phyloP scores from a whole-genome alignment of 2,797 vertebrate genomes.

The Enoplosus armatus region DNA sequence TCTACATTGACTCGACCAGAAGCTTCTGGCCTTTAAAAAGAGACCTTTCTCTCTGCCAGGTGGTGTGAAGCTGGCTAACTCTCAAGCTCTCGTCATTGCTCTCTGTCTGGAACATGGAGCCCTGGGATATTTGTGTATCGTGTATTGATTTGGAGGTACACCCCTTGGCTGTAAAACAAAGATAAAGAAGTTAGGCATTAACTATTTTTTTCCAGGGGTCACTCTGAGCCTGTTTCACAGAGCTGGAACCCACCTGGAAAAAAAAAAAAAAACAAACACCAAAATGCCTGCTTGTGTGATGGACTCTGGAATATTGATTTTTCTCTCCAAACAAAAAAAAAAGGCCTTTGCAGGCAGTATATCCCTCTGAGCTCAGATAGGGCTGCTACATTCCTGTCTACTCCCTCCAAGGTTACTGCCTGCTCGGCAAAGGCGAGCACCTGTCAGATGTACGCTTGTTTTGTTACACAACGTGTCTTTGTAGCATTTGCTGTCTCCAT shows the following conservation, averaged over 20 bases:
- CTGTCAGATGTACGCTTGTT: slow-evolving; percentile 82
- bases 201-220: slow-evolving; percentile 81
- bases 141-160: slow-evolving; percentile 88
- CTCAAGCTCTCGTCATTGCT: slow-evolving; percentile 71
- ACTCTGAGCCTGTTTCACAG: slow-evolving; percentile 83
- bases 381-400: slow-evolving; percentile 81
- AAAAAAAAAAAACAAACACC: slow-evolving; percentile 18
- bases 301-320: slow-evolving; percentile 86
- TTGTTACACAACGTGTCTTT: slow-evolving; percentile 65
- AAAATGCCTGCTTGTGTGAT: slow-evolving; percentile 69
- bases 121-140: slow-evolving; percentile 85
- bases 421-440: slow-evolving; percentile 76
- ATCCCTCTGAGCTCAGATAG: slow-evolving; percentile 78
- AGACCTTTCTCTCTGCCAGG: slow-evolving; percentile 55
- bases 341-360: slow-evolving; percentile 72
- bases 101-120: slow-evolving; percentile 77
- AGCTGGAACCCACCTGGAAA: slow-evolving; percentile 64
- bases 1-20: slow-evolving; percentile 27
- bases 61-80: slow-evolving; percentile 67
- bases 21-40: slow-evolving; percentile 25
- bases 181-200: slow-evolving; percentile 89
- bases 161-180: slow-evolving; percentile 85
- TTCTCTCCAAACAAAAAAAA: slow-evolving; percentile 69
- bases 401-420: slow-evolving; percentile 86
- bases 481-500: slow-evolving; percentile 60